Percentiles rank a stretch among this genome's conserved stretches.
Evolutionary conservation across 2,888 invertebrate genomes (phyloP).

Genomic region (Lamellibrachia satsuma): DNA sequence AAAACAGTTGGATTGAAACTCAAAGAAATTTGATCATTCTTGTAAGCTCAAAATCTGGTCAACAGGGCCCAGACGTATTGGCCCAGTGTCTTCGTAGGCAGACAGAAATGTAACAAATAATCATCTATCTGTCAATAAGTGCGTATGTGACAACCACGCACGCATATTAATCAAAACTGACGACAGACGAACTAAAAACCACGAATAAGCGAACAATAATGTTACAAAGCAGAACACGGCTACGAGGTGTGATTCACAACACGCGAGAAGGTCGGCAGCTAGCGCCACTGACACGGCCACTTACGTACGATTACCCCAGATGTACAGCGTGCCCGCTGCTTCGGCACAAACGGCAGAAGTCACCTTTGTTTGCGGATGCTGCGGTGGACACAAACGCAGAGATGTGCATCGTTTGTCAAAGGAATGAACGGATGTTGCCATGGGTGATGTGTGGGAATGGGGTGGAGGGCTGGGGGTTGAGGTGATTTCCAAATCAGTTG

Average conservation of each 20-base stretch:
- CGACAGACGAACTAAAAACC: conserved; percentile 13
- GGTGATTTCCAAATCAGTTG: background rate
- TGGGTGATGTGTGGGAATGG: background rate
- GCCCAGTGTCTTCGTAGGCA: conserved; percentile 8
- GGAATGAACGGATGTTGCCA: background rate
- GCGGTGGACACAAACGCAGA: background rate
- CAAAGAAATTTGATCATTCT: background rate
- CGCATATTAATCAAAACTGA: background rate
- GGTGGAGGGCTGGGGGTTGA: background rate
- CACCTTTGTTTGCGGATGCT: background rate
- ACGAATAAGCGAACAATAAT: conserved; percentile 13
- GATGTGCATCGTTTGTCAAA: background rate
- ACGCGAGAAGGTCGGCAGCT: background rate
- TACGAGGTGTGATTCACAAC: background rate
- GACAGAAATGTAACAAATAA: conserved; percentile 17
- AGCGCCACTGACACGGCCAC: background rate
- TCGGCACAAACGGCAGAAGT: background rate
- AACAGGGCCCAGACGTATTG: background rate
- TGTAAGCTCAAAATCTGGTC: background rate
- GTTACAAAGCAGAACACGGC: conserved; percentile 12
- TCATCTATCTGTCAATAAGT: background rate
- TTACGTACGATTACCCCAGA: background rate
- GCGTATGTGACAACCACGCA: background rate
- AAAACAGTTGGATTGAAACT: background rate
- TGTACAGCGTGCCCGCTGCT: background rate